Percentiles rank a stretch among this genome's conserved stretches.
Conservation (phyloP, 2,797 vertebrate genomes). For the Oryzias dopingdopingensis region DNA sequence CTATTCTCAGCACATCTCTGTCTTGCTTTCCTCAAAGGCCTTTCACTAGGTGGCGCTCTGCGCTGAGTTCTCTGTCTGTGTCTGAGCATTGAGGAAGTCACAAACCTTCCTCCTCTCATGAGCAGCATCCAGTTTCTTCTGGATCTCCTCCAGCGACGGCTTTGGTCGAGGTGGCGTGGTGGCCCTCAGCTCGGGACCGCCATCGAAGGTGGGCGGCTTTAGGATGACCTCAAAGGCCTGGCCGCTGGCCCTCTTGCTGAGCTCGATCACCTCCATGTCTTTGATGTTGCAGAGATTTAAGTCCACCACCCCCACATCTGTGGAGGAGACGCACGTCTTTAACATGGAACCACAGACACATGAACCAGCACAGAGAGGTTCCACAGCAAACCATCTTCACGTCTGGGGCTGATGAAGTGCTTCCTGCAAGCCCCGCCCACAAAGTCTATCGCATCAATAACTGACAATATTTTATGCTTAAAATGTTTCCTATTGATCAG, state of each 20-base stretch:
- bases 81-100: neutral
- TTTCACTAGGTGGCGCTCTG: too few species aligned
- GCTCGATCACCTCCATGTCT: conserved; percentile 96
- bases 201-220: conserved; percentile 90
- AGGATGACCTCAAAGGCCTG: conserved; percentile 97
- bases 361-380: too few species aligned
- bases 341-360: too few species aligned
- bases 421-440: too few species aligned
- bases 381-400: too few species aligned
- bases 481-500: too few species aligned
- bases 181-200: conserved; percentile 85
- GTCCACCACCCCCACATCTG: conserved; percentile 84
- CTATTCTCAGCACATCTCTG: too few species aligned
- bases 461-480: too few species aligned
- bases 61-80: neutral
- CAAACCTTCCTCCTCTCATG: conserved; percentile 87
- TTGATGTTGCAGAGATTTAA: conserved; percentile 93
- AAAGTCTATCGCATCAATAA: too few species aligned
- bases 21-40: too few species aligned
- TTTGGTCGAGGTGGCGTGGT: conserved; percentile 87
- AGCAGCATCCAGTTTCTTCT: conserved; percentile 90
- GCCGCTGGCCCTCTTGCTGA: conserved; percentile 90
- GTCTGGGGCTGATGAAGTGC: too few species aligned
- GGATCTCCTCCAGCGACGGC: conserved; percentile 91
- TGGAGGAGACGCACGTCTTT: neutral